Conservation (phyloP, 2,113 vertebrate genomes). For the Alethe castanea region DNA sequence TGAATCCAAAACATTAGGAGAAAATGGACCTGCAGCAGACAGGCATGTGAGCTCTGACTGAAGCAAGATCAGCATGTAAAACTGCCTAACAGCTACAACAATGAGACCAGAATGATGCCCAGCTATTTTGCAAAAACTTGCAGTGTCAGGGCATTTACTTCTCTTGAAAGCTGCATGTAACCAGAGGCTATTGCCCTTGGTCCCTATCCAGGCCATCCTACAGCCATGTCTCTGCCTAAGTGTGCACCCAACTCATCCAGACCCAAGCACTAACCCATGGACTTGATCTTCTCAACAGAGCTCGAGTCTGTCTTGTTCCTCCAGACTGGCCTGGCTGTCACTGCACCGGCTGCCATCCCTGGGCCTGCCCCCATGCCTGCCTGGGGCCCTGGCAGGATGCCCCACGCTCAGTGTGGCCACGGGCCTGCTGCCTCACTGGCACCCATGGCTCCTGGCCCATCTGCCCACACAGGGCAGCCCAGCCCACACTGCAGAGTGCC, state of each 20-base stretch:
- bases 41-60: background rate
- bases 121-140: background rate
- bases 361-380: background rate
- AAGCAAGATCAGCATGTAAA: background rate
- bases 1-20: background rate
- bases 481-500: background rate
- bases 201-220: background rate
- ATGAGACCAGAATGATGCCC: background rate
- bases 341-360: background rate
- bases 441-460: rapidly evolving
- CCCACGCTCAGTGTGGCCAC: too few species aligned
- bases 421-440: background rate
- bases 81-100: background rate
- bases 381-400: background rate
- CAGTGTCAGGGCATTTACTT: background rate
- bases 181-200: background rate
- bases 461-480: background rate
- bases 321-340: background rate
- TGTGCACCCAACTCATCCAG: background rate
- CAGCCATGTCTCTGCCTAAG: background rate
- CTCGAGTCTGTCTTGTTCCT: background rate
- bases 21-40: background rate
- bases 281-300: background rate
- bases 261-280: background rate
- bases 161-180: background rate